Percentiles rank a stretch among this genome's conserved stretches.
Conservation (phyloP, 2,888 invertebrate genomes). For the Oscheius sp. region DNA sequence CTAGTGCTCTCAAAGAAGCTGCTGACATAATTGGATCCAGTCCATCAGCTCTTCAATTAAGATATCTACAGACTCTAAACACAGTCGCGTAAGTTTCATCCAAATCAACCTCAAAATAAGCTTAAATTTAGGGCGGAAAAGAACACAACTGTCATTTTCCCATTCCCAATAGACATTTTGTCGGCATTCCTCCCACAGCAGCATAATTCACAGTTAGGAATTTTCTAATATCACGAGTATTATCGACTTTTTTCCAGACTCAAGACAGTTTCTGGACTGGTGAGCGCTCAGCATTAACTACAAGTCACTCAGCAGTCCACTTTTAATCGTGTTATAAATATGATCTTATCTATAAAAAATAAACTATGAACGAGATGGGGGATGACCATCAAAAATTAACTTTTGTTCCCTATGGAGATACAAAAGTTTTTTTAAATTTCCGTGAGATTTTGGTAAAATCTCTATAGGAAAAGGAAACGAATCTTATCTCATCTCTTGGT, state of each 20-base stretch:
- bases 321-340: too few species aligned
- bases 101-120: not conserved
- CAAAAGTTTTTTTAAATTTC: too few species aligned
- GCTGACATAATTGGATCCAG: slow-evolving; percentile 77
- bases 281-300: not conserved
- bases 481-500: too few species aligned
- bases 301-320: too few species aligned
- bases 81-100: slow-evolving; percentile 76
- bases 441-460: too few species aligned
- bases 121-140: slow-evolving; percentile 12
- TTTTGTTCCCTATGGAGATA: too few species aligned
- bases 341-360: too few species aligned
- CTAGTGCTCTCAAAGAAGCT: slow-evolving; percentile 89
- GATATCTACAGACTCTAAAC: slow-evolving; percentile 91
- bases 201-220: slow-evolving; percentile 9
- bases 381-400: too few species aligned
- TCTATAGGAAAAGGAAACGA: too few species aligned
- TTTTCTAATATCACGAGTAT: not conserved
- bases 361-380: too few species aligned
- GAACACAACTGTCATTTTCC: slow-evolving; percentile 25
- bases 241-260: not conserved
- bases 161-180: slow-evolving; percentile 14
- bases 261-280: not conserved
- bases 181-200: slow-evolving; percentile 6
- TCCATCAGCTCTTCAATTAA: slow-evolving; percentile 89